phyloP scores from a whole-genome alignment of 1,140 invertebrate genomes.

The Drosophila ohnishii region DNA sequence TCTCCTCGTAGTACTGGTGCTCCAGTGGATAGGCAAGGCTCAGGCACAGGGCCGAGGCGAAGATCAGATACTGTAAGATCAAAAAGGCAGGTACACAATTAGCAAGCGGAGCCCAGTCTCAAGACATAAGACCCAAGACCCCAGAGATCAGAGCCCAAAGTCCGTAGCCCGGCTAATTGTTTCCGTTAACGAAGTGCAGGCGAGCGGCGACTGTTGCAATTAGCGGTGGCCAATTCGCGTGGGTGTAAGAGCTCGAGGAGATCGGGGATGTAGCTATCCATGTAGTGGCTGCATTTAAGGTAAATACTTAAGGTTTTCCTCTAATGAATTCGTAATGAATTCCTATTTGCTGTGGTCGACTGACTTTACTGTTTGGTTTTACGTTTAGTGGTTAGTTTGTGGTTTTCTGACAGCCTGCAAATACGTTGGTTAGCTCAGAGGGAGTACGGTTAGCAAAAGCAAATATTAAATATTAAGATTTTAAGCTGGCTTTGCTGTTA shows the following conservation, averaged over 20 bases:
- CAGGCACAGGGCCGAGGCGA: slow-evolving; percentile 77
- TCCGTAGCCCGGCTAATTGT: slow-evolving; percentile 57
- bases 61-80: slow-evolving; percentile 77
- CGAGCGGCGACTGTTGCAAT: slow-evolving; percentile 45
- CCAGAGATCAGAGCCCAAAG: neutral
- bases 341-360: slow-evolving; percentile 52
- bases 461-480: too few relatives aligned
- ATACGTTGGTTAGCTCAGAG: slow-evolving; percentile 22
- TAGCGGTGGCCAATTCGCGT: slow-evolving; percentile 36
- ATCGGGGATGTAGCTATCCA: neutral
- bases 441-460: neutral
- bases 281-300: slow-evolving; percentile 22
- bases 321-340: slow-evolving; percentile 60
- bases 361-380: slow-evolving; percentile 43
- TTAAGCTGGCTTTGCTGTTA: neutral
- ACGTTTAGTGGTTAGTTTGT: slow-evolving; percentile 42
- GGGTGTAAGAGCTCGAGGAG: slow-evolving; percentile 15
- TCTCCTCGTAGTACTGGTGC: slow-evolving; percentile 76
- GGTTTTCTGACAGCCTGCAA: slow-evolving; percentile 3
- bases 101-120: slow-evolving; percentile 11
- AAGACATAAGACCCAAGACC: neutral
- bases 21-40: slow-evolving; percentile 79
- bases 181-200: slow-evolving; percentile 36
- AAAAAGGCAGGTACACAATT: slow-evolving; percentile 56
- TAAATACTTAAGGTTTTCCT: slow-evolving; percentile 22